Base-by-base conservation (phyloP, 1,140 invertebrate genomes). In the Stegodyphus dumicola region DNA sequence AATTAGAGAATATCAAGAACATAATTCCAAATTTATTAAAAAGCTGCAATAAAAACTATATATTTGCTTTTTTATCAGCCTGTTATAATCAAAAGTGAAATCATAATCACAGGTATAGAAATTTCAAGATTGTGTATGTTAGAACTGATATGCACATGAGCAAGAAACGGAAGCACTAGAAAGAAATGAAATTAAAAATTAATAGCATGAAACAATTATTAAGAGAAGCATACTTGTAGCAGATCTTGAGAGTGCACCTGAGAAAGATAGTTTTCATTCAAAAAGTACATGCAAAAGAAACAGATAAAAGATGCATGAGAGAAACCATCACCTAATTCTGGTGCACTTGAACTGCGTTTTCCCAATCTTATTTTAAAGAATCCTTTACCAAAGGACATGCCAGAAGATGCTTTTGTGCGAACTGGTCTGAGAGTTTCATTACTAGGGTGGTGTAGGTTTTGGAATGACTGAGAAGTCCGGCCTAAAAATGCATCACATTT, bases 311-410 rank as follows among this genome's bases (percentile, higher is more conserved):
- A 67, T 17, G 7, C 7, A 7, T 67, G 74, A 73, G 85, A 83
- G 75, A 84, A 64, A 88, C 90, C 89, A 88, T 92, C 91, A 97
- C 96, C 96, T 96, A 97, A 91, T 92, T 96, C 95, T 87, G 96
- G 96, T 88, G 96, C 95, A 89, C 96, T 97, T 88, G 94, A 94
- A 91, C 96, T 96, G 91, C 95, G 93, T 87, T 92, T 92, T 86
- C 91, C 91, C 73, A 90, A 88, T 87, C 90, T 90, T 87, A 92
- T 89, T 84, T 93, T 93, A 92, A 94, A 90, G 89, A 93, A 91
- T 90, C 92, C 92, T 93, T 94, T 94, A 93, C 94, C 94, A 91
- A 95, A 94, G 81, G 91, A 92, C 77, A 94, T 93, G 91, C 93
- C 90, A 52, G 89, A 88, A n/a, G 86, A 18, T n/a, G 83, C 87